phyloP scores from a whole-genome alignment of 2,888 invertebrate species.

The Stegophylla sp. region DNA sequence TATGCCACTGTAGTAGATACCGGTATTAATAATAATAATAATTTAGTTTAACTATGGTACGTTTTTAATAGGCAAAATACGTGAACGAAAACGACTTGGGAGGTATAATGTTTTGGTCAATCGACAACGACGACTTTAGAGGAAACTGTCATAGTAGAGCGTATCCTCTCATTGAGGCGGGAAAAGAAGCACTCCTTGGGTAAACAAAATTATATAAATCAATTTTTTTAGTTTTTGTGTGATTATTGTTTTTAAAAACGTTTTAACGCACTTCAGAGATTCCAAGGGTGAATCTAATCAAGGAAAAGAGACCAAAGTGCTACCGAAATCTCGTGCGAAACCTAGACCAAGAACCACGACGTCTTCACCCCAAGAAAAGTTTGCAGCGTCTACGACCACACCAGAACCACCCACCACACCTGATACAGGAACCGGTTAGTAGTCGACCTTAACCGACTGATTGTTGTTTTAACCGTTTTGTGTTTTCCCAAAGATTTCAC shows the following conservation, averaged over 20 bases:
- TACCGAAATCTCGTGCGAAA: conserved; percentile 63
- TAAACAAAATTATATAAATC: too few species aligned
- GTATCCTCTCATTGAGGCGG: conserved; percentile 90
- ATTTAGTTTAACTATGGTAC: background rate
- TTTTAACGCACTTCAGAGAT: conserved; percentile 24
- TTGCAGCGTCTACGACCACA: conserved; percentile 68
- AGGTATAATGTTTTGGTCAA: conserved; percentile 92
- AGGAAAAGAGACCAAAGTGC: conserved; percentile 59
- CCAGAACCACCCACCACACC: conserved; percentile 89
- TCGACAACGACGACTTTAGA: conserved; percentile 93
- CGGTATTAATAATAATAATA: background rate
- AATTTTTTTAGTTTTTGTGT: too few species aligned
- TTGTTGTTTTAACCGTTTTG: background rate
- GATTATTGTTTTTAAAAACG: too few species aligned
- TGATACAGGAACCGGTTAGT: conserved; percentile 80
- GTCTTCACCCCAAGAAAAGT: conserved; percentile 68
- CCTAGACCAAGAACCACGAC: conserved; percentile 67
- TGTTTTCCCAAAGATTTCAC: conserved; percentile 75
- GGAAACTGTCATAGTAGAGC: conserved; percentile 86
- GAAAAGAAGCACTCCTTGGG: conserved; percentile 78
- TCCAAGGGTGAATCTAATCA: conserved; percentile 55
- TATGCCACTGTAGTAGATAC: too few species aligned
- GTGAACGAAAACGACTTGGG: conserved; percentile 84
- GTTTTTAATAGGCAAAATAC: conserved; percentile 73
- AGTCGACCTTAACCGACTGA: background rate